Conservation (phyloP, 2,888 invertebrate genomes). For the Troglohyphantes excavatus region DNA sequence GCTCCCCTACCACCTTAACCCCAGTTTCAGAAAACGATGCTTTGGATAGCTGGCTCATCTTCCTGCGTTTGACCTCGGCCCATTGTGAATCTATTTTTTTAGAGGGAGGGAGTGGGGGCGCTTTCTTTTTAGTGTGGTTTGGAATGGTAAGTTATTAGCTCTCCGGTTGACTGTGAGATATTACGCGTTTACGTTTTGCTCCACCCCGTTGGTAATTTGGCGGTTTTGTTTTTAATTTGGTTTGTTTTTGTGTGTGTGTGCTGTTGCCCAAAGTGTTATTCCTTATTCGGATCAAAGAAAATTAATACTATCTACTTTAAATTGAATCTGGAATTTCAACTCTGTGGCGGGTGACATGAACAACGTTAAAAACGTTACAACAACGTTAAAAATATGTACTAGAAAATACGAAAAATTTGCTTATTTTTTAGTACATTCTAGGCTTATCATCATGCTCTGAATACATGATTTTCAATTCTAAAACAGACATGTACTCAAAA, state of each 20-base stretch:
- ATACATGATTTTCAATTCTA: too few species aligned
- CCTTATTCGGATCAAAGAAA: background rate
- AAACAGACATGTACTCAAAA: too few species aligned
- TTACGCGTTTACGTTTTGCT: conserved; percentile 49
- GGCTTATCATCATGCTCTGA: too few species aligned
- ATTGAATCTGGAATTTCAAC: background rate
- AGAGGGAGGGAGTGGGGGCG: conserved; percentile 4
- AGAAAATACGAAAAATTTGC: too few species aligned
- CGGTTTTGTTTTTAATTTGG: background rate
- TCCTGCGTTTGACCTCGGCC: conserved; percentile 65
- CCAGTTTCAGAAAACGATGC: conserved; percentile 46
- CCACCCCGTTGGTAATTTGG: conserved; percentile 68
- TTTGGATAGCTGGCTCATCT: conserved; percentile 75
- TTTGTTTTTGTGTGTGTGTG: background rate
- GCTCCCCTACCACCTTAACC: background rate
- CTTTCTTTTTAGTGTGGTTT: conserved; percentile 29
- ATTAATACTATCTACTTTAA: background rate
- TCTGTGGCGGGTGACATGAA: too few species aligned
- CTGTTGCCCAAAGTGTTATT: background rate
- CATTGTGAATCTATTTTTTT: conserved; percentile 56
- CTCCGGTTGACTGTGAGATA: conserved; percentile 68
- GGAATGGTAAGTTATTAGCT: conserved; percentile 65
- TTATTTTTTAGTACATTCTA: too few species aligned
- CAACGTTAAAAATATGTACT: too few species aligned
- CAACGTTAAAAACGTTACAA: too few species aligned